A percentile compares a stretch with the other conserved stretches of the same genome.
These are phyloP conservation scores for Chirona hameri DNA, from an alignment of 2,888 invertebrate species.

Conservation along the genomic window DNA sequence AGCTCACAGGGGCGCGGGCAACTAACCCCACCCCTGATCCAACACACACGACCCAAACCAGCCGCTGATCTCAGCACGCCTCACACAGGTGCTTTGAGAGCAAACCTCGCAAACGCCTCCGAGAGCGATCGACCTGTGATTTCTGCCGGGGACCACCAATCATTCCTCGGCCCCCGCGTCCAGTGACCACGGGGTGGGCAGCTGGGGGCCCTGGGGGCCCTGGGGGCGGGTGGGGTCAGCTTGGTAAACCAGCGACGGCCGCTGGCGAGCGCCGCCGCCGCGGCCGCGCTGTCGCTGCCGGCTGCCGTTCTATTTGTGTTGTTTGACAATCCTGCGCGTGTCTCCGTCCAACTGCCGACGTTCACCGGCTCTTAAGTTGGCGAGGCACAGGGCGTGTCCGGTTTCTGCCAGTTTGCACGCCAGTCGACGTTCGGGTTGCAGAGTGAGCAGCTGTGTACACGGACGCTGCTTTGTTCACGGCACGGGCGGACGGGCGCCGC, in stretches of 20 bases:
- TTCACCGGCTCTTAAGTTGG: not conserved
- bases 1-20: not conserved
- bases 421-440: not conserved
- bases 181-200: not conserved
- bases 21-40: not conserved
- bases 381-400: not conserved
- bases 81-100: not conserved
- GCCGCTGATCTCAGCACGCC: not conserved
- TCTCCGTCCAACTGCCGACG: not conserved
- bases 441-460: not conserved
- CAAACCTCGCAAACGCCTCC: not conserved
- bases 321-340: slow-evolving; percentile 26
- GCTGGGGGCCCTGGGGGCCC: not conserved
- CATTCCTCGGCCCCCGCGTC: not conserved
- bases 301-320: slow-evolving; percentile 2
- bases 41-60: not conserved
- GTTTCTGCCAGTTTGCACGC: not conserved
- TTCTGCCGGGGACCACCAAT: not conserved
- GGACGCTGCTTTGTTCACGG: not conserved
- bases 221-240: not conserved
- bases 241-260: not conserved
- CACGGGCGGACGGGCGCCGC: not conserved
- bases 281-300: not conserved
- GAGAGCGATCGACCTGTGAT: not conserved
- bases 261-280: not conserved